Evolutionary conservation across 1,140 invertebrate species (phyloP).

Genomic region (Melitaea cinxia): DNA sequence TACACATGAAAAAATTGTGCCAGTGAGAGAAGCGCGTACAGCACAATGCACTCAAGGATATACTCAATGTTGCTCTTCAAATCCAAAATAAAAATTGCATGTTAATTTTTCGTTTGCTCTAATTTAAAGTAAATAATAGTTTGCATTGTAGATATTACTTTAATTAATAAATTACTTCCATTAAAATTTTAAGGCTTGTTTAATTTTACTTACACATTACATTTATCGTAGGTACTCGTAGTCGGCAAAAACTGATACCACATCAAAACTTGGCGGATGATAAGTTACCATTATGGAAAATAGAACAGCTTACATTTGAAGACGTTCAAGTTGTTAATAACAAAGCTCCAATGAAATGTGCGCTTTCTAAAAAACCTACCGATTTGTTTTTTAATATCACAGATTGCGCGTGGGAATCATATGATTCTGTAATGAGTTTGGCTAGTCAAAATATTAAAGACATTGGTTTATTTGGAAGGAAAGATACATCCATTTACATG

Average conservation of each 20-base stretch:
- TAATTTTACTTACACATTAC: not conserved
- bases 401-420: conserved; percentile 2
- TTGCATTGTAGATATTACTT: conserved; percentile 1
- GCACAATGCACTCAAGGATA: conserved; percentile 58
- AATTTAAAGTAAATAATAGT: not conserved
- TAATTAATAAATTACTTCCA: conserved; percentile 23
- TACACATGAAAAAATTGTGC: conserved; percentile 53
- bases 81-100: conserved; percentile 5
- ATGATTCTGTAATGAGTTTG: conserved; percentile 10
- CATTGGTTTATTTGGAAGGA: conserved; percentile 42
- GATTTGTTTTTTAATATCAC: conserved; percentile 2
- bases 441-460: not conserved
- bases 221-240: conserved; percentile 30
- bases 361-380: conserved; percentile 5
- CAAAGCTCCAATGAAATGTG: conserved; percentile 1
- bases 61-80: conserved; percentile 43
- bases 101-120: not conserved
- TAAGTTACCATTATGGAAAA: conserved; percentile 31
- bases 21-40: conserved; percentile 62
- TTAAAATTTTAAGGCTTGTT: conserved; percentile 14
- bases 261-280: conserved; percentile 48
- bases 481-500: conserved; percentile 61
- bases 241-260: conserved; percentile 46
- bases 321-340: not conserved
- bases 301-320: not conserved